Evolutionary conservation across 2,113 vertebrate species (phyloP).

Genomic region (Cephalophus harveyi): DNA sequence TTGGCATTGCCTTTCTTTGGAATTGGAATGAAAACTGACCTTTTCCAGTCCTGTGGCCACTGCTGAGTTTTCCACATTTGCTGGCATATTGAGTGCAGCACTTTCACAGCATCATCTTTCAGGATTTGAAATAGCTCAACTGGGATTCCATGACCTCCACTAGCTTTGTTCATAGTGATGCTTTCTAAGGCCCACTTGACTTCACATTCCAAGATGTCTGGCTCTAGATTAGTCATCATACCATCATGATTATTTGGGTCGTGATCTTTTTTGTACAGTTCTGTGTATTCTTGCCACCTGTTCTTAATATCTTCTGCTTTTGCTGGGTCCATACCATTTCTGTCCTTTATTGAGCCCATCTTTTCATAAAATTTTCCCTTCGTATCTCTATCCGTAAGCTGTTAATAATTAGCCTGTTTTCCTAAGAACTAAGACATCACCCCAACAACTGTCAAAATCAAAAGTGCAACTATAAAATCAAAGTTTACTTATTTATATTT

Average conservation of each 20-base stretch:
- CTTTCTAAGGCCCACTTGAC: neutral
- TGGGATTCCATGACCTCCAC: neutral
- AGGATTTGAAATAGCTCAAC: neutral
- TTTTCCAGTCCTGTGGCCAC: neutral
- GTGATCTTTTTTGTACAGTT: neutral
- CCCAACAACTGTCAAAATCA: neutral
- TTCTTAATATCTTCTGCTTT: neutral
- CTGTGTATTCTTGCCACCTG: neutral
- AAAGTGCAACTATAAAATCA: neutral
- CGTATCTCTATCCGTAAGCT: neutral
- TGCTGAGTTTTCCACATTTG: neutral
- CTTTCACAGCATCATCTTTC: neutral
- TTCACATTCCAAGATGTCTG: neutral
- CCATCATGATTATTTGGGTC: fast-evolving
- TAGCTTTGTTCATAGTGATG: neutral
- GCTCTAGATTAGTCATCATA: neutral
- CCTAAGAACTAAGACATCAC: neutral
- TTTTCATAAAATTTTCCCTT: neutral
- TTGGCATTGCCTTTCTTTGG: neutral
- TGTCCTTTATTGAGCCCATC: neutral
- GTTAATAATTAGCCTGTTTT: neutral
- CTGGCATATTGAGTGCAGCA: neutral
- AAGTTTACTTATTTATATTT: neutral
- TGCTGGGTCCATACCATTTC: neutral
- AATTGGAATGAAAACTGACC: neutral